Percentiles rank a stretch among this genome's conserved stretches.
phyloP scores from a whole-genome alignment of 2,113 vertebrate species.

The Paradoxurus hermaphroditus region DNA sequence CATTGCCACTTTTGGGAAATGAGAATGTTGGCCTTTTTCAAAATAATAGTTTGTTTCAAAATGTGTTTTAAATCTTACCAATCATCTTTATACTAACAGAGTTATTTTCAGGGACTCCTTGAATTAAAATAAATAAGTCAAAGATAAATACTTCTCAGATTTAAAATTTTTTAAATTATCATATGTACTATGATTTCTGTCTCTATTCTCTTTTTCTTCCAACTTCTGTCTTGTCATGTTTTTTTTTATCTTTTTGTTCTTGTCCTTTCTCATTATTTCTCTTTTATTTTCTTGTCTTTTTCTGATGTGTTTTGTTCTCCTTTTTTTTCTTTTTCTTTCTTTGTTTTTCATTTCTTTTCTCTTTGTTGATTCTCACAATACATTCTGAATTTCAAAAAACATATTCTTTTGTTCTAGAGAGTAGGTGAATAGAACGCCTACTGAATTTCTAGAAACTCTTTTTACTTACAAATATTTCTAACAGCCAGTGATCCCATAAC shows the following conservation, averaged over 20 bases:
- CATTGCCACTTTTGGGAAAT: background rate
- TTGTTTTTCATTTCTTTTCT: background rate
- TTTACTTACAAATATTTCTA: background rate
- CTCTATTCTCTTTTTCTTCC: background rate
- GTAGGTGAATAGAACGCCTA: background rate
- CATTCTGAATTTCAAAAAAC: background rate
- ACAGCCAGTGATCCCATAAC: background rate
- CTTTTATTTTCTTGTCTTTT: background rate
- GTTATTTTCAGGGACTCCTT: background rate
- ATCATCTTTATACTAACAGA: background rate
- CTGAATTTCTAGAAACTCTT: background rate
- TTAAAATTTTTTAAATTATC: background rate
- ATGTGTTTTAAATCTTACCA: background rate
- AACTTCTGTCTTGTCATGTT: background rate
- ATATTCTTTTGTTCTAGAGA: background rate
- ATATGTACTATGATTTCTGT: background rate
- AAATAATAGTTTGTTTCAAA: background rate
- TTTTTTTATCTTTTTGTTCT: background rate
- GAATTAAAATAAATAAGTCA: background rate
- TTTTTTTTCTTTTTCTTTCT: background rate
- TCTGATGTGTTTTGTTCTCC: background rate
- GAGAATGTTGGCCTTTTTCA: background rate
- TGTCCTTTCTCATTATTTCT: background rate
- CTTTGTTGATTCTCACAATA: background rate
- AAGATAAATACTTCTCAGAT: background rate